Percentiles rank a stretch among this genome's conserved stretches.
phyloP scores from a whole-genome alignment of 2,888 invertebrate genomes.

The Drosophila borborema region DNA sequence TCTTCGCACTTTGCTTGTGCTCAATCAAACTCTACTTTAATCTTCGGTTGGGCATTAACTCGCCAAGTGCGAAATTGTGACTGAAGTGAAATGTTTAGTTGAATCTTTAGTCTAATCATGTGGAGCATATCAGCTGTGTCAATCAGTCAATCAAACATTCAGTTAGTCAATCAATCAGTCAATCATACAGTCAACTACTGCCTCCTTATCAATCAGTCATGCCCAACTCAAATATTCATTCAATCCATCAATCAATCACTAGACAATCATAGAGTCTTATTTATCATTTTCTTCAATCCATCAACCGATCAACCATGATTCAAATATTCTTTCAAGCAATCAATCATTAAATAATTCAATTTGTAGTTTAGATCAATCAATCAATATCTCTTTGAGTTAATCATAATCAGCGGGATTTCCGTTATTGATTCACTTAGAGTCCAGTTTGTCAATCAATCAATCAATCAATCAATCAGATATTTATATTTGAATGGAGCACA shows the following conservation, averaged over 20 bases:
- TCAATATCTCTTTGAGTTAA: too few relatives aligned
- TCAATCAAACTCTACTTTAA: conserved; percentile 5
- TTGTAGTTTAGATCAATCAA: background rate
- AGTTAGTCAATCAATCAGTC: background rate
- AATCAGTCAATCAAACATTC: background rate
- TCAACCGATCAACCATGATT: too few relatives aligned
- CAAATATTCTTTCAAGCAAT: background rate
- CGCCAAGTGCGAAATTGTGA: background rate
- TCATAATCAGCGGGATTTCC: background rate
- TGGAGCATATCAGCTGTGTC: background rate
- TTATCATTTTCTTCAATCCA: too few relatives aligned
- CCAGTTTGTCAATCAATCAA: background rate
- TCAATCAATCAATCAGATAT: background rate
- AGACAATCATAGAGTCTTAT: too few relatives aligned
- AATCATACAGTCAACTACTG: too few relatives aligned
- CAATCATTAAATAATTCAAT: background rate
- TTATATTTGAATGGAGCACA: too few relatives aligned
- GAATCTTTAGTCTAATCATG: background rate
- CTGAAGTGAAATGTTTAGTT: background rate
- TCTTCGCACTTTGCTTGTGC: conserved; percentile 2
- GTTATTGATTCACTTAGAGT: background rate
- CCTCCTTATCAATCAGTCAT: too few relatives aligned
- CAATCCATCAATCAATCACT: too few relatives aligned
- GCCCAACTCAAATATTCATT: too few relatives aligned
- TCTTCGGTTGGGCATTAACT: background rate